These are phyloP conservation scores for Phrixothrix hirtus DNA, from an alignment of 2,888 invertebrate genomes.

Conservation along the genomic window DNA sequence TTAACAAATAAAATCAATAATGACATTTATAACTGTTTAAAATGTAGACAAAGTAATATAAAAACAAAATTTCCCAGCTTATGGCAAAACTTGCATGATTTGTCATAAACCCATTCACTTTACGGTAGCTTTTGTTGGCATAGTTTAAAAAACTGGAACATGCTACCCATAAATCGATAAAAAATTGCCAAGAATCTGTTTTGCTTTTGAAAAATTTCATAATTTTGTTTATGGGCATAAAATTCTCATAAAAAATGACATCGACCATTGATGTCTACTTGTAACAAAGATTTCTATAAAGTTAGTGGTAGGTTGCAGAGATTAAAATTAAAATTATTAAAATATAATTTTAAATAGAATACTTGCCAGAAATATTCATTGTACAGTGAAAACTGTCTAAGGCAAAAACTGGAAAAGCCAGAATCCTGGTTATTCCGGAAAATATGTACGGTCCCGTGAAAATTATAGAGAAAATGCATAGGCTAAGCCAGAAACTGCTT, in stretches of 20 bases:
- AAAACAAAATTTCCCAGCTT: too few species aligned
- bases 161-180: constrained; percentile 35
- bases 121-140: constrained; percentile 43
- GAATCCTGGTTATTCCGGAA: too few species aligned
- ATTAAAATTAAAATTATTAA: constrained; percentile 37
- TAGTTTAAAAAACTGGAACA: constrained; percentile 33
- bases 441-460: too few species aligned
- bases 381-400: too few species aligned
- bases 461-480: too few species aligned
- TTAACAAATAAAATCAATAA: too few species aligned
- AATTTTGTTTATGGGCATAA: constrained; percentile 34
- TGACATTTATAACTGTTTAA: too few species aligned
- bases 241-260: constrained; percentile 32
- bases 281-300: constrained; percentile 32
- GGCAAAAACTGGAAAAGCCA: too few species aligned
- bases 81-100: too few species aligned
- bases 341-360: constrained; percentile 33
- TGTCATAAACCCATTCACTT: too few species aligned
- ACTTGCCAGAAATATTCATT: constrained; percentile 30
- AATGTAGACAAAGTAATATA: too few species aligned
- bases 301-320: constrained; percentile 33
- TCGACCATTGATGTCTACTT: constrained; percentile 33
- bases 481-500: too few species aligned
- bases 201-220: constrained; percentile 33
- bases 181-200: constrained; percentile 33